phyloP scores from a whole-genome alignment of 2,888 invertebrate genomes.

The Zelleria hepariella region DNA sequence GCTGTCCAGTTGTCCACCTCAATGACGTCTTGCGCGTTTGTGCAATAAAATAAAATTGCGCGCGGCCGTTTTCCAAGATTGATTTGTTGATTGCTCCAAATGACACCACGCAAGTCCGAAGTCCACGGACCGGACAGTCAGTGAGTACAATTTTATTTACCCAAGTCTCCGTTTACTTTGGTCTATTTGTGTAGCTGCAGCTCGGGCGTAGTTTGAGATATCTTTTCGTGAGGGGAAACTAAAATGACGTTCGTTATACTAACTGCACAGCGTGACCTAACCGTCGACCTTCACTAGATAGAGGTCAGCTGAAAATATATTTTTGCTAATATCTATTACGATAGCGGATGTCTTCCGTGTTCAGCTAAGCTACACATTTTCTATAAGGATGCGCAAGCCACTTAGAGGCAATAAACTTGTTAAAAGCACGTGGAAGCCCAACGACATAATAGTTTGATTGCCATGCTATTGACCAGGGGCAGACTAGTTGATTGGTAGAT shows the following conservation, averaged over 20 bases:
- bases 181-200: not conserved
- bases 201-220: not conserved
- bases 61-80: not conserved
- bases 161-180: not conserved
- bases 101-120: not conserved
- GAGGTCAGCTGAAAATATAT: not conserved
- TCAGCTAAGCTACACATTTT: no score
- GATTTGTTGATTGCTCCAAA: constrained; percentile 2
- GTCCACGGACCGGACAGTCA: not conserved
- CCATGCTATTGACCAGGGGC: not conserved
- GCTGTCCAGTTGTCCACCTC: not conserved
- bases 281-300: not conserved
- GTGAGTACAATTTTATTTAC: not conserved
- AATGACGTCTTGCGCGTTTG: not conserved
- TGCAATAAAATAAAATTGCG: not conserved
- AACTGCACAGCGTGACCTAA: not conserved
- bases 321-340: not conserved
- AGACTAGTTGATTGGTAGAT: not conserved
- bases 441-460: not conserved
- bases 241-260: not conserved
- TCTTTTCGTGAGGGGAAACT: not conserved
- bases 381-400: no score
- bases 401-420: not conserved
- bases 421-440: not conserved
- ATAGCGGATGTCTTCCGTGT: not conserved